Evolutionary conservation across 2,888 invertebrate species (phyloP).

Genomic region (Unio pictorum): DNA sequence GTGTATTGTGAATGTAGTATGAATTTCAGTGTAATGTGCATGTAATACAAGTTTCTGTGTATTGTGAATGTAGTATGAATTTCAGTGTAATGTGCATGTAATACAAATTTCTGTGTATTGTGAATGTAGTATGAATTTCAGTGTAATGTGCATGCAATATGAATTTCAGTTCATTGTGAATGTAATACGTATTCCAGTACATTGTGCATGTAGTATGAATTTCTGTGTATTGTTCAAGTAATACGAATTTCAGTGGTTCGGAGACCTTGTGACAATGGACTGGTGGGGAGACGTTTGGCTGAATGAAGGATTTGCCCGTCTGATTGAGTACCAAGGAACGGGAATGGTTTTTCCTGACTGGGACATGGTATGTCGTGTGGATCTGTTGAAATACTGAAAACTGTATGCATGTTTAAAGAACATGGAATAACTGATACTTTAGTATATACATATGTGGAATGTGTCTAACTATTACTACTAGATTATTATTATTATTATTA

Average conservation of each 20-base stretch:
- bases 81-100: no score
- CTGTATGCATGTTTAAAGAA: no score
- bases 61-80: no score
- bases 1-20: no score
- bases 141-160: no score
- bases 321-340: constrained; percentile 81
- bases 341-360: constrained; percentile 82
- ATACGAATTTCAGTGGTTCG: constrained; percentile 70
- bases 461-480: no score
- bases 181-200: constrained; percentile 2
- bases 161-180: no score
- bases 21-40: no score
- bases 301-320: constrained; percentile 90
- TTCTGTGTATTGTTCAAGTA: constrained; percentile 58
- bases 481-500: no score
- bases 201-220: not conserved
- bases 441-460: no score
- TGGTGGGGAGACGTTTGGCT: constrained; percentile 95
- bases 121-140: no score
- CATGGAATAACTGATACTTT: no score
- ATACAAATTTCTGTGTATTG: constrained; percentile 59
- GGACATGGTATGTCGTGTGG: constrained; percentile 76
- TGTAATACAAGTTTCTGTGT: constrained; percentile 59
- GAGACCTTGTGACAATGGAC: constrained; percentile 84
- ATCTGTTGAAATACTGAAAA: not conserved